Evolutionary conservation across 2,797 vertebrate species (phyloP), one percentile per base, ranked within the genome.

Genomic region (Coregonus suidteri): DNA sequence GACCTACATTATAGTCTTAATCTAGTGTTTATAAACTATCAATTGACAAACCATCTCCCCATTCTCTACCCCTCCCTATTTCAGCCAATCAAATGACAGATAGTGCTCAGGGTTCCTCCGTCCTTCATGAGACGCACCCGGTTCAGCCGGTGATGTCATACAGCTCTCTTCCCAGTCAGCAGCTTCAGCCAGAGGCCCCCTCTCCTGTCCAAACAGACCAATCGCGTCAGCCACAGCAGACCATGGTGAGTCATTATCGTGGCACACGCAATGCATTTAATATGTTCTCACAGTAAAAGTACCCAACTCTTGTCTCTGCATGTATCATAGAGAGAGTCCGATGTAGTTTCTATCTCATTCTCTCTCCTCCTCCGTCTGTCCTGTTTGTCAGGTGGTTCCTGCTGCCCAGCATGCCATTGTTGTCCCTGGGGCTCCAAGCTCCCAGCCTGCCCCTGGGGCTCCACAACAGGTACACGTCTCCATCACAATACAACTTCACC

Each of bases 21-120:
- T 64, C 59, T 64, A 64, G 7, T 3, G 1, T 64, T 25, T 25
- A 30, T 56, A 16, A 37, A 16, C 16, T 37, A 75, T 54, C 20
- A 56, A 14, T 3, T 69, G 0, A 11, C 15, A 53, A 14, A 52
- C 74, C 1, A 51, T n/a, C 4, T 66, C 34, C 31, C 73, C 6
- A 64, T 53, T n/a, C 25, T 6, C 15, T 25, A 64, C 67, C 34
- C 25, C 47, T 25, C 7, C 41, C 41, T 47, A 18, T 74, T 78
- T 54, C 86, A 97, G 96, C 90, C 51, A 89, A 91, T 77, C 95
- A 94, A 35, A 93, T 94, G 0, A 84, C 92, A 84, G 97, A 98
- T 86, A 95, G 95, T 83, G 92, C 93, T 64, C 92, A 95, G 77
- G 94, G 94, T 25, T 96, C 96, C 0, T 94, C 95, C 1, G 82